Percentiles rank a stretch among this genome's conserved stretches.
phyloP scores from a whole-genome alignment of 2,113 vertebrate genomes.

The Zeus faber region DNA sequence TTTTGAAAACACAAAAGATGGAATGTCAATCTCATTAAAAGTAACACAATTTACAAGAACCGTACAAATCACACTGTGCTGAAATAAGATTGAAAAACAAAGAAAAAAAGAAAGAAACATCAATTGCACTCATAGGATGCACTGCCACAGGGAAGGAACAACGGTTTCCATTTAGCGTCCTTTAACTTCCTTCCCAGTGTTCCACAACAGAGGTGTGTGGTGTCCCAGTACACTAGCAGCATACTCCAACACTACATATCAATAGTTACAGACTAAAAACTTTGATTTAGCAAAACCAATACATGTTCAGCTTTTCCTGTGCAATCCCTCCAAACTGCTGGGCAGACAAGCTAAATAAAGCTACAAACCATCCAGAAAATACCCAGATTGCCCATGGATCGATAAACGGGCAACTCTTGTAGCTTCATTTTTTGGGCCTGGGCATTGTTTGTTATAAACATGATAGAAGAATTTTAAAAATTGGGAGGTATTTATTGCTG shows the following conservation, averaged over 20 bases:
- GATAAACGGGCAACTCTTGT: too few relatives aligned
- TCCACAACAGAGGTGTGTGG: background rate
- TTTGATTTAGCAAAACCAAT: background rate
- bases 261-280: background rate
- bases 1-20: background rate
- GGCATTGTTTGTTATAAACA: too few relatives aligned
- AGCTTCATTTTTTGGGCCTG: too few relatives aligned
- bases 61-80: conserved; percentile 25
- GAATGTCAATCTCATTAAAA: background rate
- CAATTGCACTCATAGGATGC: conserved; percentile 44
- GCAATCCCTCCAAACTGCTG: background rate
- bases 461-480: too few relatives aligned
- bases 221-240: background rate
- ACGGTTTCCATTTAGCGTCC: background rate
- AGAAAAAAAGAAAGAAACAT: too few relatives aligned
- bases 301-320: background rate
- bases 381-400: too few relatives aligned
- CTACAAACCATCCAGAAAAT: background rate
- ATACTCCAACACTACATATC: background rate
- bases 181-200: background rate
- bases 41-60: conserved; percentile 15
- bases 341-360: background rate
- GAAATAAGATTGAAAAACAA: conserved; percentile 21
- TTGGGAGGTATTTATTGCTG: too few relatives aligned
- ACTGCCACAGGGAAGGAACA: conserved; percentile 13